Conservation (phyloP, 2,888 invertebrate genomes). For the Chrysodeixis includens region DNA sequence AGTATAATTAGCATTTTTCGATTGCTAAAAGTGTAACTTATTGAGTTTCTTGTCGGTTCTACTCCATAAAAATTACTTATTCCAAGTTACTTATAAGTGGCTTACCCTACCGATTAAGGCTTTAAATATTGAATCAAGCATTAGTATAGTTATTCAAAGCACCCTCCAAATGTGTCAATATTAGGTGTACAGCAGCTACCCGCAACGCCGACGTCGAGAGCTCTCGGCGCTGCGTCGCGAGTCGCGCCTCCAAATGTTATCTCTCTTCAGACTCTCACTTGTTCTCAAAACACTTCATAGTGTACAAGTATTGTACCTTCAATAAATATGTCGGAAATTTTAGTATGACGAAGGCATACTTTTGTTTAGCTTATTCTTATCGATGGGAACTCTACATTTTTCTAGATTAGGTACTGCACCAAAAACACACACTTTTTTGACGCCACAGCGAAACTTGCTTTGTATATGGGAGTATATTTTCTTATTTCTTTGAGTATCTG, state of each 20-base stretch:
- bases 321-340: neutral
- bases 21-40: no score
- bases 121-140: neutral
- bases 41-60: no score
- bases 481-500: neutral
- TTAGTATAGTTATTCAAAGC: slow-evolving; percentile 27
- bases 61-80: no score
- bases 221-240: slow-evolving; percentile 24
- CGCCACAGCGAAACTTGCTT: neutral
- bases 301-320: no score
- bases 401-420: no score
- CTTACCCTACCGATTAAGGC: neutral
- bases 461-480: neutral
- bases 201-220: slow-evolving; percentile 12
- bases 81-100: neutral
- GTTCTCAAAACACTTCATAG: slow-evolving; percentile 25
- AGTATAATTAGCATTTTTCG: no score
- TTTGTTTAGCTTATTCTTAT: no score
- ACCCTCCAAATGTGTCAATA: slow-evolving; percentile 5
- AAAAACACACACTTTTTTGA: no score
- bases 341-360: no score
- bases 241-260: slow-evolving; percentile 27
- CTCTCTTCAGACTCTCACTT: slow-evolving; percentile 13
- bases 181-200: slow-evolving; percentile 9
- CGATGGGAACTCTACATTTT: no score